Evolutionary conservation across 2,888 invertebrate genomes (phyloP).

Genomic region (Heteromurus nitidus): DNA sequence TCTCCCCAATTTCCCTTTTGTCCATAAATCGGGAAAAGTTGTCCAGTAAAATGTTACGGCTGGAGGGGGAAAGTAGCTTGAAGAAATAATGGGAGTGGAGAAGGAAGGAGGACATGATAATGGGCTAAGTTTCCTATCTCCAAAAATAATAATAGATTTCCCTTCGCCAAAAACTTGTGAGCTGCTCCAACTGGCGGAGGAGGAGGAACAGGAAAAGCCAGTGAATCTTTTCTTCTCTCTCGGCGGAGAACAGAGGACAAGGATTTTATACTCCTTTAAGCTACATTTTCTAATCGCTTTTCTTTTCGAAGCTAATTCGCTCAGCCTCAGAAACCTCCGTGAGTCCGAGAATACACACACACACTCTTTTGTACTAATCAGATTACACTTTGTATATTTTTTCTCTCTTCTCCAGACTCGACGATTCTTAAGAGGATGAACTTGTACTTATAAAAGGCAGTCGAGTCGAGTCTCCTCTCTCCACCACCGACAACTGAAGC

Average conservation of each 20-base stretch:
- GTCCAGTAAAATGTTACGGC: background rate
- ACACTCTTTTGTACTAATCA: background rate
- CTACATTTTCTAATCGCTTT: background rate
- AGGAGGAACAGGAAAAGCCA: background rate
- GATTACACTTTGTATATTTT: no score
- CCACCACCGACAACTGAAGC: background rate
- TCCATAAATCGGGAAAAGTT: background rate
- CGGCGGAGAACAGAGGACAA: no score
- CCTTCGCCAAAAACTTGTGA: background rate
- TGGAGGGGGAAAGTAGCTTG: background rate
- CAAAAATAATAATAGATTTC: background rate
- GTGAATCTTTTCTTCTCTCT: no score
- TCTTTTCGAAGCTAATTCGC: no score
- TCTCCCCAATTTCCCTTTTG: background rate
- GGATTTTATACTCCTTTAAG: no score
- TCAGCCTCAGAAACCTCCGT: background rate
- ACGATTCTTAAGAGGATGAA: no score
- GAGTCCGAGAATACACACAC: background rate
- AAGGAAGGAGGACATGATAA: slow-evolving; percentile 8
- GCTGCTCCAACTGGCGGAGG: background rate
- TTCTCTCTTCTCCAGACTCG: no score
- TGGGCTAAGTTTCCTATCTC: slow-evolving; percentile 1
- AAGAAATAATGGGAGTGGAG: no score
- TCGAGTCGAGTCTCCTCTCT: background rate
- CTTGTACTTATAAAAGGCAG: background rate